phyloP scores from a whole-genome alignment of 1,140 invertebrate genomes.

The Steinernema feltiae region DNA sequence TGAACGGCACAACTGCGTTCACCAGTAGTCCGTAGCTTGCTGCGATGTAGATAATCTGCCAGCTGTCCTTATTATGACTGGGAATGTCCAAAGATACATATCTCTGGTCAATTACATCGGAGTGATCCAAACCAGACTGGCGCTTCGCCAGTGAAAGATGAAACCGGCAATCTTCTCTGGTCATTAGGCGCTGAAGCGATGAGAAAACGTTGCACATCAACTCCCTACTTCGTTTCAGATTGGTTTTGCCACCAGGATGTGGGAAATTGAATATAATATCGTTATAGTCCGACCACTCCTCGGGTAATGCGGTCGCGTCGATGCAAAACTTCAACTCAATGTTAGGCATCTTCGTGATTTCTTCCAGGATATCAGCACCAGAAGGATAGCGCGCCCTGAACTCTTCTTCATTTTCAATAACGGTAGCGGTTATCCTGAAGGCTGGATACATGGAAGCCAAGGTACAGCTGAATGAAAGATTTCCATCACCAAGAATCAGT shows the following conservation, averaged over 20 bases:
- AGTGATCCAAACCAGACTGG: constrained; percentile 39
- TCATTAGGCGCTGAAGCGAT: constrained; percentile 27
- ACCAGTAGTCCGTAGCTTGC: constrained; percentile 33
- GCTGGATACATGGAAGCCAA: constrained; percentile 28
- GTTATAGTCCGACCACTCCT: constrained; percentile 4
- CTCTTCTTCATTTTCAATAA: constrained; percentile 39
- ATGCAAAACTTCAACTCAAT: constrained; percentile 33
- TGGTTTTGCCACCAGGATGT: constrained; percentile 51
- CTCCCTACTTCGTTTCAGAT: constrained; percentile 31
- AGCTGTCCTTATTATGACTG: constrained; percentile 44
- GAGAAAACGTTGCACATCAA: constrained; percentile 38
- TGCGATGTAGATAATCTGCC: constrained; percentile 42
- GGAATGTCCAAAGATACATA: constrained; percentile 11
- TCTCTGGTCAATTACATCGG: background rate
- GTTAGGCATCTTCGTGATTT: constrained; percentile 26
- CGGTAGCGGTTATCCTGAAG: constrained; percentile 34
- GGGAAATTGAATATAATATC: constrained; percentile 51
- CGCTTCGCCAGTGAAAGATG: constrained; percentile 37
- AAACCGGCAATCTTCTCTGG: constrained; percentile 23
- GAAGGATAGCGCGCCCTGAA: constrained; percentile 36
- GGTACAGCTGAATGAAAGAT: constrained; percentile 41
- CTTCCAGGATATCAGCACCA: constrained; percentile 18
- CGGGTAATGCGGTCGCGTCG: constrained; percentile 43
- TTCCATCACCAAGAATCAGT: constrained; percentile 48
- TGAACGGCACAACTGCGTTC: constrained; percentile 28